A percentile compares a stretch with the other conserved stretches of the same genome.
Evolutionary conservation across 2,113 vertebrate species (phyloP).

Genomic region (Shinisaurus crocodilurus): DNA sequence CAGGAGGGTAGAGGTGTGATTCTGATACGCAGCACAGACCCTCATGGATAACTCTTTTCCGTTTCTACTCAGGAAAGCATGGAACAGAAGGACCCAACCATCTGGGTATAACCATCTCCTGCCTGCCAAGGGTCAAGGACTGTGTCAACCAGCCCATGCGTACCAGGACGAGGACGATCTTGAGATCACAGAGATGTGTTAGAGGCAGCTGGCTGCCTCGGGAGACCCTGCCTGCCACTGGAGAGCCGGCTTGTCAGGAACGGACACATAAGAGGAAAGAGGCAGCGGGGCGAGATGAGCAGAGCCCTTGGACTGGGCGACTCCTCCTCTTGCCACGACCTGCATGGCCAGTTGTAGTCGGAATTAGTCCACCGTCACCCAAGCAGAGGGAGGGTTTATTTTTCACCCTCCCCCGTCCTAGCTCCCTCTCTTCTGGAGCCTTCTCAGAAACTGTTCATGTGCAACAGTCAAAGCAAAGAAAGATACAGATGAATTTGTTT

Average conservation of each 20-base stretch:
- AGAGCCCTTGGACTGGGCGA: background rate
- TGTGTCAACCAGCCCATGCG: background rate
- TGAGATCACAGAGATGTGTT: background rate
- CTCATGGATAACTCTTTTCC: background rate
- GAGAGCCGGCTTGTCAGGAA: background rate
- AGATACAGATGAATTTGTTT: background rate
- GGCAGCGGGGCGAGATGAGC: background rate
- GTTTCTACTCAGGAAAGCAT: background rate
- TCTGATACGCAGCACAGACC: background rate
- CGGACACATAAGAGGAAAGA: background rate
- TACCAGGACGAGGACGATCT: background rate
- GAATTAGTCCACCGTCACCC: background rate
- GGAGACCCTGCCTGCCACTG: background rate
- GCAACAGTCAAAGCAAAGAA: background rate
- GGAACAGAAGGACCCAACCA: slow-evolving; percentile 27
- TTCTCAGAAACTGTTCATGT: background rate
- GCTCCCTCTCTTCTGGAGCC: too few species aligned
- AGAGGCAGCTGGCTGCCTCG: slow-evolving; percentile 24
- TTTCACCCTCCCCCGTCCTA: background rate
- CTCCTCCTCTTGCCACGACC: background rate
- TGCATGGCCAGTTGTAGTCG: background rate
- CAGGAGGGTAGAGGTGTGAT: too few species aligned
- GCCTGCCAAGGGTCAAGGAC: background rate
- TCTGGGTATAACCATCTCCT: slow-evolving; percentile 26
- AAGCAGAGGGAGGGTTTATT: background rate